A percentile compares a stretch with the other conserved stretches of the same genome.
These are phyloP conservation scores for Mythimna loreyi DNA, from an alignment of 2,888 invertebrate species.

Conservation along the genomic window DNA sequence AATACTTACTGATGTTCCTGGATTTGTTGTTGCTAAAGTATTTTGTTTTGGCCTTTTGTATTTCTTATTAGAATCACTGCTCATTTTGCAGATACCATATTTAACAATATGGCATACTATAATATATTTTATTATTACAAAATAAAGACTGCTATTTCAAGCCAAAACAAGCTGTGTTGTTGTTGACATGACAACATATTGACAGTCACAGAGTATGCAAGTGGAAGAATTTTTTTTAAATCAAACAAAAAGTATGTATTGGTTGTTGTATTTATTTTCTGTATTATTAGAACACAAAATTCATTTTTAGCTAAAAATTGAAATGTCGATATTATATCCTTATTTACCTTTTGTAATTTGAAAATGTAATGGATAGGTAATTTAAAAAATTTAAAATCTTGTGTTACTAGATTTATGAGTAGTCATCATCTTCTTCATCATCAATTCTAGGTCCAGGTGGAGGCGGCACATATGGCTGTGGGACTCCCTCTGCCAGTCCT, in stretches of 20 bases:
- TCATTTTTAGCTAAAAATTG: constrained; percentile 15
- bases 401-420: constrained; percentile 75
- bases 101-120: constrained; percentile 1
- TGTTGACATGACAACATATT: constrained; percentile 47
- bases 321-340: constrained; percentile 14
- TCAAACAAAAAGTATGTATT: constrained; percentile 30
- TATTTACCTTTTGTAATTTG: constrained; percentile 5
- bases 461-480: constrained; percentile 85
- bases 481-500: constrained; percentile 80
- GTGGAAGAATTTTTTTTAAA: background rate
- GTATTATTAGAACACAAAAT: constrained; percentile 24
- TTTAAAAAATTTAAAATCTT: constrained; percentile 9
- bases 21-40: constrained; percentile 72
- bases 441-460: constrained; percentile 80
- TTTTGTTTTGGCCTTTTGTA: constrained; percentile 79
- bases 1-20: constrained; percentile 73
- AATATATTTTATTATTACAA: constrained; percentile 52
- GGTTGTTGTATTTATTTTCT: constrained; percentile 33
- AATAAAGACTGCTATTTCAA: constrained; percentile 39
- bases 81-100: constrained; percentile 77
- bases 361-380: constrained; percentile 12
- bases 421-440: constrained; percentile 89
- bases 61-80: constrained; percentile 73
- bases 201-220: constrained; percentile 35
- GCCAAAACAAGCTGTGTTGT: constrained; percentile 41